phyloP scores from a whole-genome alignment of 2,113 vertebrate genomes.

The Callaeas wilsoni region DNA sequence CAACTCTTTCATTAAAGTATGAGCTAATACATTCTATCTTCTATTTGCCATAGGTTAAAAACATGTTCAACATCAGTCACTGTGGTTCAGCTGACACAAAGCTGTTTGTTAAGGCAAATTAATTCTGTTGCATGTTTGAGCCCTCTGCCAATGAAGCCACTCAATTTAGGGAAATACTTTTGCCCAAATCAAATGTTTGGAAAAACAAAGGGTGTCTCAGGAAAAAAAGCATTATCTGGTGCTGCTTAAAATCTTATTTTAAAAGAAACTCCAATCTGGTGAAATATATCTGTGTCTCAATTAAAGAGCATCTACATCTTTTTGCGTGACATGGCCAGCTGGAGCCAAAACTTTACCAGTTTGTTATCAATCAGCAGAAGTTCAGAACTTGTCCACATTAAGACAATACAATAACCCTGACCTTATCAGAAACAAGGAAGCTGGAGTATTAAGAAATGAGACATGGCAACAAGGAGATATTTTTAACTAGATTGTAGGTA shows the following conservation, averaged over 20 bases:
- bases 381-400: not conserved
- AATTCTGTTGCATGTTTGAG: not conserved
- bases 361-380: not conserved
- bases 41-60: conserved; percentile 34
- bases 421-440: not conserved
- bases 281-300: not conserved
- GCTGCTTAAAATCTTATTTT: not conserved
- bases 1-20: conserved; percentile 54
- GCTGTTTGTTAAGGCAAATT: conserved; percentile 2
- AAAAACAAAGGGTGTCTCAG: not conserved
- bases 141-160: not conserved
- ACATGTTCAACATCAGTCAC: not conserved
- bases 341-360: not conserved
- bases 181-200: not conserved
- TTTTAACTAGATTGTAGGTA: not conserved
- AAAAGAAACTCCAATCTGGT: not conserved
- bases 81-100: conserved; percentile 15
- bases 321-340: not conserved
- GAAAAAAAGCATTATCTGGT: not conserved
- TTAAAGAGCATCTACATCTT: not conserved
- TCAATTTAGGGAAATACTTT: not conserved
- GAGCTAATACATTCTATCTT: conserved; percentile 42
- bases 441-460: not conserved
- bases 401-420: not conserved
- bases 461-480: not conserved